Evolutionary conservation across 2,113 vertebrate genomes (phyloP).

Genomic region (Urocolius indicus): DNA sequence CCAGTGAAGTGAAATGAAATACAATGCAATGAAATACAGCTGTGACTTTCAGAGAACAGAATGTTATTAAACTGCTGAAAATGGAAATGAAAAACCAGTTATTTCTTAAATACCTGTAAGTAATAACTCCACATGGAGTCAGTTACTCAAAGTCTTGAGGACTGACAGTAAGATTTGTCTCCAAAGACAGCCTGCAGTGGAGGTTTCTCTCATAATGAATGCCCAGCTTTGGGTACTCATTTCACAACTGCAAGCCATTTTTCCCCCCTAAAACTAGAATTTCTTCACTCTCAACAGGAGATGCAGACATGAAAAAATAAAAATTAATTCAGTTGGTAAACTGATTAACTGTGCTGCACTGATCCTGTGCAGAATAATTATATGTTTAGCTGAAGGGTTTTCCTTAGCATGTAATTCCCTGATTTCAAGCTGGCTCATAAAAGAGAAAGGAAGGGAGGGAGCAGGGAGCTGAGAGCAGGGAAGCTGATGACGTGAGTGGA

Average conservation of each 20-base stretch:
- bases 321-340: conserved; percentile 72
- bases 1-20: neutral
- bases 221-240: neutral
- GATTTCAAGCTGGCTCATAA: conserved; percentile 76
- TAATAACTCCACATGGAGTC: conserved; percentile 23
- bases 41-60: neutral
- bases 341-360: conserved; percentile 69
- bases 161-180: conserved; percentile 2
- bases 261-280: neutral
- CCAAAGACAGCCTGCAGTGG: conserved; percentile 20
- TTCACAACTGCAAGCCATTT: conserved; percentile 9
- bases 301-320: conserved; percentile 36
- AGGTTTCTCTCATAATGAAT: conserved; percentile 4
- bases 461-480: conserved; percentile 34
- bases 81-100: conserved; percentile 29
- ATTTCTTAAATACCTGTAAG: conserved; percentile 35
- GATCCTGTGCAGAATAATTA: conserved; percentile 77
- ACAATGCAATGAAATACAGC: neutral
- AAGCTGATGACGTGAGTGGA: conserved; percentile 55
- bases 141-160: conserved; percentile 1
- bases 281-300: conserved; percentile 40
- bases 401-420: conserved; percentile 76
- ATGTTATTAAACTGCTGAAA: conserved; percentile 20
- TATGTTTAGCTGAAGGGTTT: conserved; percentile 77
- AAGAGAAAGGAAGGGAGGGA: conserved; percentile 55